Base-by-base conservation (phyloP, 2,113 vertebrate genomes). In the Leptosomus discolor region DNA sequence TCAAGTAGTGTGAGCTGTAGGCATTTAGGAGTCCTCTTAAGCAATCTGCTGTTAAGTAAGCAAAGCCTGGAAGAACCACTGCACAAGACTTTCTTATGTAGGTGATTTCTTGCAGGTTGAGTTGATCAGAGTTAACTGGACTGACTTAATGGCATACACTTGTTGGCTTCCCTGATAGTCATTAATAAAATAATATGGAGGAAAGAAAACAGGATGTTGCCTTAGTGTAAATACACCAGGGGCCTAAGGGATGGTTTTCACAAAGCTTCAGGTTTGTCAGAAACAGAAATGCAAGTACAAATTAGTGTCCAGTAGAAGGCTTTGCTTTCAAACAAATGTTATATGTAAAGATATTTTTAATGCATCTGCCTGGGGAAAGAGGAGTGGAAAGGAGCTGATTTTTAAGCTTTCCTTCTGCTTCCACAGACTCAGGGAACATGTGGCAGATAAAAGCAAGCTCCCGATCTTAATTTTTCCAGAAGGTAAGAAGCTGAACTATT, bases 401-500 rank as follows among this genome's bases (percentile, higher is more conserved):
- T 61, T 76, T 58, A 88, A 88, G 22, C 26, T 67, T 97, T 88
- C 1, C 30, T 97, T 95, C 80, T 97, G 56, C 18, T 94, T 97
- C 53, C 57, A 85, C 98, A 99, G 99, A 91, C 97, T 99, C 43
- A 98, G 79, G 95, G 98, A 99, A 97, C 99, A 99, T 10, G 96
- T 99, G 34, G 98, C 98, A 5, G 98, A 99, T 78, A 99, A 98
- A 97, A 98, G 97, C 96, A 99, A 99, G 96, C 98, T 99, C 64
- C 99, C 99, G 2, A 99, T 99, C 92, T 96, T 99, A 92, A 99
- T 99, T 88, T 99, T 99, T 92, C 99, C 99, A 90, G 99, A 99
- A 98, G 99, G 99, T 99, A 98, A 98, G 98, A 95, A 56, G 34
- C 36, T 67, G 36, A 87, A 41, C 27, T 94, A 17, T 8, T 84